Evolutionary conservation across 1,140 invertebrate species (phyloP).

Genomic region (Ceratina australensis): DNA sequence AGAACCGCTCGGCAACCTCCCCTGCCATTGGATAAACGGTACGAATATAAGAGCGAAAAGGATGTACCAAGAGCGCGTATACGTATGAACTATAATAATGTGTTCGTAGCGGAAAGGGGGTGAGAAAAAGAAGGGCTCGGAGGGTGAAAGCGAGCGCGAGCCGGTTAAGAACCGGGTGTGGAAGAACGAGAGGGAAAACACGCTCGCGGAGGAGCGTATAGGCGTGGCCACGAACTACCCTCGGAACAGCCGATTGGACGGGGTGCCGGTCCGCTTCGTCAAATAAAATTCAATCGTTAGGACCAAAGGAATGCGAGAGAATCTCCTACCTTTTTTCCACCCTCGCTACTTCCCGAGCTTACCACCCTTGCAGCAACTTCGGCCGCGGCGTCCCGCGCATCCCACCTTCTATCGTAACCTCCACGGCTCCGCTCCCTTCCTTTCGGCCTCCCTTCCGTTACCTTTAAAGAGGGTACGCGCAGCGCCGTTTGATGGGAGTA

Average conservation of each 20-base stretch:
- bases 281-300: slow-evolving; percentile 80
- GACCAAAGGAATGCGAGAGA: slow-evolving; percentile 77
- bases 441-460: slow-evolving; percentile 45
- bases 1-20: slow-evolving; percentile 47
- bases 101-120: neutral
- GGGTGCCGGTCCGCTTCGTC: slow-evolving; percentile 72
- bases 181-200: slow-evolving; percentile 32
- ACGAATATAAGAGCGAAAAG: slow-evolving; percentile 52
- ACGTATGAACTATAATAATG: too few relatives aligned
- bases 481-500: slow-evolving; percentile 78
- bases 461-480: slow-evolving; percentile 70
- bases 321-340: slow-evolving; percentile 67
- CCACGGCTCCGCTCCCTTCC: slow-evolving; percentile 24
- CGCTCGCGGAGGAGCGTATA: slow-evolving; percentile 54
- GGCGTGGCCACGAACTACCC: slow-evolving; percentile 72
- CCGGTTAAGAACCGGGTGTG: slow-evolving; percentile 22
- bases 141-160: neutral
- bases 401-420: slow-evolving; percentile 22
- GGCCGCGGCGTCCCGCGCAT: neutral
- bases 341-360: slow-evolving; percentile 34
- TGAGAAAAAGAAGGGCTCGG: slow-evolving; percentile 14
- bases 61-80: slow-evolving; percentile 16
- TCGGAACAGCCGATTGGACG: slow-evolving; percentile 72
- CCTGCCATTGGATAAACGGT: slow-evolving; percentile 12
- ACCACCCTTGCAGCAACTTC: slow-evolving; percentile 12